These are phyloP conservation scores for Phasia obesa DNA, from an alignment of 2,888 invertebrate species.

Conservation along the genomic window DNA sequence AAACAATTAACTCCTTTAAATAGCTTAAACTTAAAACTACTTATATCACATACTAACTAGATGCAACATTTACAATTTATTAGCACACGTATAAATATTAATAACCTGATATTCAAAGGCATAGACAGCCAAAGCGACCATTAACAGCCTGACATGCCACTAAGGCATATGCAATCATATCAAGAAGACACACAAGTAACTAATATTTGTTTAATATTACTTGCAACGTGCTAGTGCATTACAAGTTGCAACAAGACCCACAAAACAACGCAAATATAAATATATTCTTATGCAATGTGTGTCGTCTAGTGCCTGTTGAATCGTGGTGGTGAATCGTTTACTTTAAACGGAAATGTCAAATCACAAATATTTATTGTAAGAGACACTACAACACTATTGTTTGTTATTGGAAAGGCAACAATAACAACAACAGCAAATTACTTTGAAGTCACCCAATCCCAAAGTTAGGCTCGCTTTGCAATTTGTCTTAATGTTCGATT, in stretches of 20 bases:
- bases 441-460: conserved; percentile 18
- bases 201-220: conserved; percentile 40
- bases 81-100: conserved; percentile 37
- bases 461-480: conserved; percentile 20
- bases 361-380: conserved; percentile 66
- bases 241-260: conserved; percentile 4
- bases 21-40: neutral
- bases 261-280: neutral
- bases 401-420: conserved; percentile 1
- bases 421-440: neutral
- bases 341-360: conserved; percentile 65
- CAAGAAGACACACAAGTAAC: conserved; percentile 27
- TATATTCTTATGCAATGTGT: conserved; percentile 5
- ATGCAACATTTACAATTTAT: conserved; percentile 5
- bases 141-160: conserved; percentile 14
- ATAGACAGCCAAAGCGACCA: conserved; percentile 30
- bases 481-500: conserved; percentile 1
- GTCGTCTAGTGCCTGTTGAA: conserved; percentile 2
- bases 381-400: conserved; percentile 40
- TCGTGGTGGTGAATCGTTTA: neutral
- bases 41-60: neutral
- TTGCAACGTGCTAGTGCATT: conserved; percentile 35
- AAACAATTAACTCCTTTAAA: neutral
- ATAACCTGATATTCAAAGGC: conserved; percentile 38
- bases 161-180: conserved; percentile 35